Base-by-base conservation (phyloP, 2,797 vertebrate species). In the Tenualosa thibaudeaui region DNA sequence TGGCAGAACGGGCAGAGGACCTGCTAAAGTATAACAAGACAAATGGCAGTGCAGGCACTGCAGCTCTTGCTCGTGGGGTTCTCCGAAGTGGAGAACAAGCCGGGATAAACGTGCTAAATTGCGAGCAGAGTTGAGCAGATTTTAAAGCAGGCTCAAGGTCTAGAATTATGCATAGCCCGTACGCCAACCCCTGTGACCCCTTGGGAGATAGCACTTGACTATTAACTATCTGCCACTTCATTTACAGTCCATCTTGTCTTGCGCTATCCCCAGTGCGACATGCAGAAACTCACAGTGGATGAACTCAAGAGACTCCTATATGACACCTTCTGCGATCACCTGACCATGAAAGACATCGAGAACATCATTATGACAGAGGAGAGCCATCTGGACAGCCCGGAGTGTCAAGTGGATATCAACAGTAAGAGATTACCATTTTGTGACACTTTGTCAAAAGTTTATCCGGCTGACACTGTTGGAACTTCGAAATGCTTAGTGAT, bases 331-430 rank as follows among this genome's bases (percentile, higher is more conserved):
- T 97, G 97, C 5, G 98, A 99, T 92, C 98, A 99, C 92, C 96
- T 99, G 91, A 98, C 98, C 88, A 99, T 99, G 98, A 98, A 98
- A 94, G 98, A 99, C 95, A 99, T 99, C 1, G 98, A 99, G 94
- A 98, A 98, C 94, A 99, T 99, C 94, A 99, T 99, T 91, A 98
- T 99, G 96, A 99, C 97, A 0, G 98, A 99, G 93, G 98, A 98
- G 90, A 98, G 94, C 91, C 98, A 99, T 93, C 93, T 99, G 91
- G 98, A 97, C 94, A 98, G 97, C 0, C 94, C 96, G 0, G 97
- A 98, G 92, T 97, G 97, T 86, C 97, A 98, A 0, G 96, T 99
- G 71, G 97, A 98, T 0, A 98, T 99, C 84, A 98, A 99, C 92
- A 98, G 98, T 99, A 96, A 90, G 98, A 68, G 54, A 43, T 82